A percentile compares a stretch with the other conserved stretches of the same genome.
phyloP scores from a whole-genome alignment of 2,888 invertebrate genomes.

The Vandiemenella viatica region DNA sequence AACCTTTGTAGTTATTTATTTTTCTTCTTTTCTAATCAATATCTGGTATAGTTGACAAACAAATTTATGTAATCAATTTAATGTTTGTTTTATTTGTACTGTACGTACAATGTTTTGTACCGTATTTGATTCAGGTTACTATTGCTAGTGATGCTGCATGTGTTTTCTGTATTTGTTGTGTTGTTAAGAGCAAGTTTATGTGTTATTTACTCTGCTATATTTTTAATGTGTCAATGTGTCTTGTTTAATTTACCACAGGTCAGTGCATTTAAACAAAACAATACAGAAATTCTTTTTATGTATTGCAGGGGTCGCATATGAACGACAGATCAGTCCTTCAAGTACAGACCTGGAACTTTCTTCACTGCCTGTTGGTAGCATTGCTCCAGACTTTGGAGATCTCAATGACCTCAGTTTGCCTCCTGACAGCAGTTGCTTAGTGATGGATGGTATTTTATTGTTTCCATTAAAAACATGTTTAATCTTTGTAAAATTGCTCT shows the following conservation, averaged over 20 bases:
- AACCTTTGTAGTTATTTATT: too few species aligned
- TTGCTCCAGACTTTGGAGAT: background rate
- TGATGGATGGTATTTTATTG: background rate
- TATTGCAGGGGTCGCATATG: constrained; percentile 17
- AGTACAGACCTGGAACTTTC: constrained; percentile 18
- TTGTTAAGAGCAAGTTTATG: background rate
- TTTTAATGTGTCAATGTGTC: too few species aligned
- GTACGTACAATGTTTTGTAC: background rate
- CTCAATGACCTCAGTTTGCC: background rate
- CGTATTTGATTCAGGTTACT: background rate
- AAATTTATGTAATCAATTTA: background rate
- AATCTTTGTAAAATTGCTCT: background rate
- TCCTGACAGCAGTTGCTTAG: background rate
- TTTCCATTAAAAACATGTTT: background rate
- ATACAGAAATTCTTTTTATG: too few species aligned
- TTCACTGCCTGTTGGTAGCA: constrained; percentile 6
- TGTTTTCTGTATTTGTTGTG: background rate
- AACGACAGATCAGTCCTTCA: constrained; percentile 18
- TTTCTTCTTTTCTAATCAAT: constrained; percentile 13
- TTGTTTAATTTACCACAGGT: too few species aligned
- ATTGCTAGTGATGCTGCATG: background rate
- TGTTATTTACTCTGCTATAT: too few species aligned
- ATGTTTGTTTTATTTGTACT: background rate
- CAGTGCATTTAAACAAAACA: too few species aligned
- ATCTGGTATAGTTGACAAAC: background rate